A percentile compares a stretch with the other conserved stretches of the same genome.
These are phyloP conservation scores for Apotomis betuletana DNA, from an alignment of 2,888 invertebrate species.

Conservation along the genomic window DNA sequence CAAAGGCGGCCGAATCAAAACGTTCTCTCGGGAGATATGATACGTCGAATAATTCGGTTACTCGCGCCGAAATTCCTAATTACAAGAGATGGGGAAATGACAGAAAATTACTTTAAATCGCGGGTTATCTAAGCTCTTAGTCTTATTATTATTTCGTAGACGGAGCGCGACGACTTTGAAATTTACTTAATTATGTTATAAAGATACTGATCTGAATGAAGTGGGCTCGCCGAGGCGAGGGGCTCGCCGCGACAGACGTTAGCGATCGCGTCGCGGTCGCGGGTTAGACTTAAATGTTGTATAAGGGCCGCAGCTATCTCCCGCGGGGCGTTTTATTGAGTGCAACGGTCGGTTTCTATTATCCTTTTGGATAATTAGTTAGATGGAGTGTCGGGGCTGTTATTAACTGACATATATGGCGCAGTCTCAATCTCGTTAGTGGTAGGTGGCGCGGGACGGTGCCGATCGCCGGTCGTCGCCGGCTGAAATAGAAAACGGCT, in stretches of 20 bases:
- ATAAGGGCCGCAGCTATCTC: conserved; percentile 38
- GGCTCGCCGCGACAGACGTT: conserved; percentile 56
- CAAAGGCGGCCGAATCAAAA: conserved; percentile 50
- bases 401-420: conserved; percentile 53
- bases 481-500: conserved; percentile 80
- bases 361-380: conserved; percentile 13
- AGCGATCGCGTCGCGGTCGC: conserved; percentile 53
- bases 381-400: conserved; percentile 47
- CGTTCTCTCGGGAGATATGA: conserved; percentile 51
- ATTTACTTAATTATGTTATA: conserved; percentile 75
- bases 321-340: conserved; percentile 39
- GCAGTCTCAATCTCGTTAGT: conserved; percentile 71
- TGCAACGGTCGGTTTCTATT: conserved; percentile 22
- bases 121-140: conserved; percentile 66
- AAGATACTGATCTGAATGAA: conserved; percentile 72
- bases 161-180: conserved; percentile 67
- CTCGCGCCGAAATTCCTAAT: conserved; percentile 62
- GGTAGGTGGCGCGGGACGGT: conserved; percentile 45
- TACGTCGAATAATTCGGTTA: conserved; percentile 57
- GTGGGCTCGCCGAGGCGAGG: conserved; percentile 52
- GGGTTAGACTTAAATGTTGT: conserved; percentile 49
- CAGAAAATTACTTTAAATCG: conserved; percentile 68
- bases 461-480: conserved; percentile 50
- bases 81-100: conserved; percentile 64
- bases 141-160: conserved; percentile 72